Conservation (phyloP, 2,113 vertebrate genomes). For the Ctenodactylus gundi region DNA sequence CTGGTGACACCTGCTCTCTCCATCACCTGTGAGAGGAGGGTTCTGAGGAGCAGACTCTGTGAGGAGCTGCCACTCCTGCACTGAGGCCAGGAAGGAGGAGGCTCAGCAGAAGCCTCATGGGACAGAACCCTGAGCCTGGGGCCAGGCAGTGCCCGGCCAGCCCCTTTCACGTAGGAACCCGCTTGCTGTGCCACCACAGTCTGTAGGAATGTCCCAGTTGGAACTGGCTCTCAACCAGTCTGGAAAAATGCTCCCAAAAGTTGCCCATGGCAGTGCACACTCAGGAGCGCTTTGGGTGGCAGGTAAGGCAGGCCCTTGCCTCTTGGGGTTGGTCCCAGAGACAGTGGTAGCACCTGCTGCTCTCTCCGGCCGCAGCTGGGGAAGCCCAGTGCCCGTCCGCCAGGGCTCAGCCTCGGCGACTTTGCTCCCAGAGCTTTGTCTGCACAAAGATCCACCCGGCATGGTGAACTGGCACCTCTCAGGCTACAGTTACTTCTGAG, state of each 20-base stretch:
- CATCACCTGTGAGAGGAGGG: too few relatives aligned
- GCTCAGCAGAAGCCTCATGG: too few relatives aligned
- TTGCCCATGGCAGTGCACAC: background rate
- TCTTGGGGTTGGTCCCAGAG: background rate
- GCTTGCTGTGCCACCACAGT: too few relatives aligned
- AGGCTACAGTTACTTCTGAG: too few relatives aligned
- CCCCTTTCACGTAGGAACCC: too few relatives aligned
- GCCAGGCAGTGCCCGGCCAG: too few relatives aligned
- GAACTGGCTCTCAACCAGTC: background rate
- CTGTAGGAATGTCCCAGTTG: background rate
- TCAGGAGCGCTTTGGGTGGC: background rate
- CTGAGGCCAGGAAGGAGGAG: too few relatives aligned
- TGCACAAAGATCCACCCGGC: background rate
- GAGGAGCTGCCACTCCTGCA: too few relatives aligned
- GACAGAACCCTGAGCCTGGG: too few relatives aligned
- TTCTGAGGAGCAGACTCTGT: too few relatives aligned
- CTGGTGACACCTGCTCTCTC: too few relatives aligned
- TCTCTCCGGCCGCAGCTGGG: background rate
- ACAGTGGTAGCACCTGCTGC: background rate
- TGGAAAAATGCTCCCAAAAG: background rate
- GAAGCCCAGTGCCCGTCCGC: background rate
- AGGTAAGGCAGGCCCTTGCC: background rate
- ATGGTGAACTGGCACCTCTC: too few relatives aligned
- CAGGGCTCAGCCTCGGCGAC: background rate
- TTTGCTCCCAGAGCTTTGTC: background rate